Conservation (phyloP, 2,113 vertebrate species). For the Salvator merianae region DNA sequence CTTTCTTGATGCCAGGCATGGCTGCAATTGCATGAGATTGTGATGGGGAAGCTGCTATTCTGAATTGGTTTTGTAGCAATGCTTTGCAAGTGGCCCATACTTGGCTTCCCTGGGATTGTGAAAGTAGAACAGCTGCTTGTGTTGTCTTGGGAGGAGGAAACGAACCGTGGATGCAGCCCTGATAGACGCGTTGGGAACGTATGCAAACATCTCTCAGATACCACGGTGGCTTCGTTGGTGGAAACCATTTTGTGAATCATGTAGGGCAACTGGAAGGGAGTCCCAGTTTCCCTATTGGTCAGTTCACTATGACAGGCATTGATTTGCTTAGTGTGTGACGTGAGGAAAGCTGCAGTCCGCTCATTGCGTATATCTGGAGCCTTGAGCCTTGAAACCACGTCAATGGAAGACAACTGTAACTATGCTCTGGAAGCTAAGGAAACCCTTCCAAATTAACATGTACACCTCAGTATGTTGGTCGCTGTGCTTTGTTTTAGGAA, state of each 20-base stretch:
- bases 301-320: no score
- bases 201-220: no score
- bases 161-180: neutral
- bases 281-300: no score
- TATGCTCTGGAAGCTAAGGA: no score
- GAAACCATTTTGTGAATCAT: no score
- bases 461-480: constrained; percentile 5
- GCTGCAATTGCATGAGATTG: neutral
- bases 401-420: no score
- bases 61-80: neutral
- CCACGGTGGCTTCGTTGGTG: no score
- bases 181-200: constrained; percentile 7
- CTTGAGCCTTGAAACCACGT: no score
- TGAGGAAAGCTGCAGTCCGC: no score
- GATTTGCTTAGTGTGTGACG: no score
- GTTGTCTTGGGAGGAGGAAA: neutral
- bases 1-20: neutral
- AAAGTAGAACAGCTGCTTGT: neutral
- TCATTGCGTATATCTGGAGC: no score
- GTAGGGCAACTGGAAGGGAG: no score
- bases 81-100: constrained; percentile 11
- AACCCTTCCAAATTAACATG: neutral
- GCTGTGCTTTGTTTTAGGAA: neutral
- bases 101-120: neutral
- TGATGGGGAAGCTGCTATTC: neutral